These are phyloP conservation scores for Gallinago jamesoni DNA, from an alignment of 2,113 vertebrate genomes.

Conservation along the genomic window DNA sequence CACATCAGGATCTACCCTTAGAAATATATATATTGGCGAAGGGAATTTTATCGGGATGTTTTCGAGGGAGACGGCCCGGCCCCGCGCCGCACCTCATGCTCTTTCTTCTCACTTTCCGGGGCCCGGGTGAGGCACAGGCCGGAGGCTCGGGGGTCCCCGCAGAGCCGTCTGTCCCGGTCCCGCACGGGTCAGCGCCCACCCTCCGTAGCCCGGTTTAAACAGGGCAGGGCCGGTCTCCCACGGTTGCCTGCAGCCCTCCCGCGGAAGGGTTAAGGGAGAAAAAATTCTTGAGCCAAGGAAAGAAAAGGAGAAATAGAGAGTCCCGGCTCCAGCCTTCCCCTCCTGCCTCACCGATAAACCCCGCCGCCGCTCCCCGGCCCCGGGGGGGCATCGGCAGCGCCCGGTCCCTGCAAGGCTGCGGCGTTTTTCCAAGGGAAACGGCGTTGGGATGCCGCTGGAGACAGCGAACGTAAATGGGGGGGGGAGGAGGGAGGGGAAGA, in stretches of 20 bases:
- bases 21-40: rapidly evolving
- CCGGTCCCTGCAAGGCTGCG: not conserved
- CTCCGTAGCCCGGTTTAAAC: not conserved
- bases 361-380: not conserved
- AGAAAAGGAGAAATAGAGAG: not conserved
- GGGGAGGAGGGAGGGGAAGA: no score
- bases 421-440: not conserved
- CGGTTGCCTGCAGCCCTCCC: not conserved
- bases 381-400: not conserved
- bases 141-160: not conserved
- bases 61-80: not conserved
- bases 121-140: not conserved
- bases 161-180: not conserved
- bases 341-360: not conserved
- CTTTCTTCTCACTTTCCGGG: not conserved
- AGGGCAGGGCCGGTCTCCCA: not conserved
- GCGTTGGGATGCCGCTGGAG: not conserved
- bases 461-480: not conserved
- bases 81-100: not conserved
- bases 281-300: not conserved
- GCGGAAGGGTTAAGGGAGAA: not conserved
- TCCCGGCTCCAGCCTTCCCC: not conserved
- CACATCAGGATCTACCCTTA: not conserved
- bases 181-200: not conserved
- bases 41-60: not conserved